phyloP scores from a whole-genome alignment of 2,113 vertebrate genomes.

The Notechis scutatus region DNA sequence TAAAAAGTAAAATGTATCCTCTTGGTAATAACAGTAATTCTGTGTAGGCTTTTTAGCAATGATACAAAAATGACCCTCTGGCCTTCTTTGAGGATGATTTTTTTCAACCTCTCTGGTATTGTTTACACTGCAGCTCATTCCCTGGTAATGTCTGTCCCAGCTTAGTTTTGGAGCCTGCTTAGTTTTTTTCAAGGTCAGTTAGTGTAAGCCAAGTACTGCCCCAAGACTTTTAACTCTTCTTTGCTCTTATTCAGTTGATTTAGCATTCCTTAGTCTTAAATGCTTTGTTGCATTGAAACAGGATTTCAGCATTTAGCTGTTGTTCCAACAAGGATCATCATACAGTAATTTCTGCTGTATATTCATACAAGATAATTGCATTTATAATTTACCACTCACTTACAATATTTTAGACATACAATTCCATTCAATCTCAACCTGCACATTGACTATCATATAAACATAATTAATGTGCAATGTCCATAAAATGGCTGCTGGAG shows the following conservation, averaged over 20 bases:
- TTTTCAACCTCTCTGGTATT: neutral
- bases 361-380: neutral
- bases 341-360: neutral
- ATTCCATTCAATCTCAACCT: neutral
- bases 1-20: neutral
- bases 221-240: neutral
- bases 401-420: neutral
- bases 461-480: neutral
- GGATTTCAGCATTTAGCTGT: neutral
- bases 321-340: neutral
- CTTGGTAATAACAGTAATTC: neutral
- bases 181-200: neutral
- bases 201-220: neutral
- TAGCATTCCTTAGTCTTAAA: neutral
- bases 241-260: neutral
- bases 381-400: neutral
- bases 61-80: neutral
- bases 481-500: neutral
- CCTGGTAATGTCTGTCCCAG: neutral
- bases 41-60: neutral
- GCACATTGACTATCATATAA: neutral
- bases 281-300: neutral
- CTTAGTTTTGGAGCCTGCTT: neutral
- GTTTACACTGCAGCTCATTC: neutral
- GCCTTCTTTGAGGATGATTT: neutral